Percentiles rank a stretch among this genome's conserved stretches.
Evolutionary conservation across 2,797 vertebrate species (phyloP).

Genomic region (Tarsius wallacei): DNA sequence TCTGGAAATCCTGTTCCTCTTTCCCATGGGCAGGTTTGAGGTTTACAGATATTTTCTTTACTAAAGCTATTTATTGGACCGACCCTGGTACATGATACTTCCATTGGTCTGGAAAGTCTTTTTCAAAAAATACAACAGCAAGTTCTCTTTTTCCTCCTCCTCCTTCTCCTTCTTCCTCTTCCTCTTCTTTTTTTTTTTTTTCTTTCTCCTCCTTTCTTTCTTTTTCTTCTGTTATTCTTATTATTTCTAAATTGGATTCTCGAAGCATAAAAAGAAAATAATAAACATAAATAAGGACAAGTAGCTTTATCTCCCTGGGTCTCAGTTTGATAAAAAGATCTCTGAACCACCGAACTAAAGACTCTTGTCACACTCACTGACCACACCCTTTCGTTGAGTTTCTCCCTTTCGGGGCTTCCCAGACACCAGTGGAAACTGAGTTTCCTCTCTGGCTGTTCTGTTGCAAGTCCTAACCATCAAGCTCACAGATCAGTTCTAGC

Average conservation of each 20-base stretch:
- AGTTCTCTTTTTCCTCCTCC: too few species aligned
- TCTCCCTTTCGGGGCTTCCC: neutral
- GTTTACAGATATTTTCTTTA: neutral
- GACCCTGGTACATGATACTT: neutral
- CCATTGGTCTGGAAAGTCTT: neutral
- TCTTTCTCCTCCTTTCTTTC: neutral
- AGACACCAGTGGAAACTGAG: neutral
- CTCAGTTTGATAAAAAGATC: neutral
- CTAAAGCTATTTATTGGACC: neutral
- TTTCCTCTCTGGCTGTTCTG: neutral
- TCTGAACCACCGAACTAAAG: neutral
- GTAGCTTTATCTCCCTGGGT: neutral
- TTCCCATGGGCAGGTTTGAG: neutral
- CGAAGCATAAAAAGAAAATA: neutral
- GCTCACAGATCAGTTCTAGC: neutral
- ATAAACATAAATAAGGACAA: neutral
- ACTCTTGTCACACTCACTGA: neutral
- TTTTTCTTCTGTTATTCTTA: neutral
- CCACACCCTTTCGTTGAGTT: too few species aligned
- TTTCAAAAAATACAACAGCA: neutral
- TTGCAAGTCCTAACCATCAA: neutral
- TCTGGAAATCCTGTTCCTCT: constrained; percentile 28
- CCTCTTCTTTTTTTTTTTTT: too few species aligned
- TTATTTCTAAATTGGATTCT: neutral
- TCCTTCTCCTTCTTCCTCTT: too few species aligned